Evolutionary conservation across 2,888 invertebrate species (phyloP), one percentile per base, ranked within the genome.

Genomic region (Phymatocera aterrima): DNA sequence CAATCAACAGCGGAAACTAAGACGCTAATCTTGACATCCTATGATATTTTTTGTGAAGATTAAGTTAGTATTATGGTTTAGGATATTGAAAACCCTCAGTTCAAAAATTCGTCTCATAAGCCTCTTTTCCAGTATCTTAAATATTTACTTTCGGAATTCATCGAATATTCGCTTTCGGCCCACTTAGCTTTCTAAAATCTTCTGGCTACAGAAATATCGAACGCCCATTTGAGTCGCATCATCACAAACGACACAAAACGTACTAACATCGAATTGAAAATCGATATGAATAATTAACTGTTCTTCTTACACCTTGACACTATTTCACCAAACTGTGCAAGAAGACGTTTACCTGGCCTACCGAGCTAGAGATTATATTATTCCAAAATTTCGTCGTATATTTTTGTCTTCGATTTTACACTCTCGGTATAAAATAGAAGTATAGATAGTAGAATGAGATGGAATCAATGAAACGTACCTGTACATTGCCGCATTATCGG

Each of bases 161-260:
- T 68, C 31, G 18, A 21, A 40, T 8, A 40, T 10, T 40, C 65
- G 65, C 12, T 40, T 65, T 68, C 68, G 24, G 6, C n/a, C 21
- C n/a, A 46, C 43, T 43, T 46, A 46, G 68, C 68, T 68, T 68
- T 68, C 68, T 68, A 68, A 68, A 68, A 68, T 68, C 68, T 46
- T 68, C 24, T 12, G 46, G 24, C 61, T 64, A 18, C 68, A 68
- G 43, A 28, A 46, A 46, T 68, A 46, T 68, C 43, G 46, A 43
- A 46, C 24, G 43, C 12, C 21, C n/a, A 28, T n/a, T n/a, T n/a
- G n/a, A n/a, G n/a, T n/a, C n/a, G 46, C n/a, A 46, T 12, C 28
- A 46, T 46, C 15, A 5, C n/a, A 18, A 46, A 46, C 68, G n/a
- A 43, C 24, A 46, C 4, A n/a, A 31, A 37, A 61, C 2, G 40